These are phyloP conservation scores for Atherix ibis DNA, from an alignment of 2,888 invertebrate genomes.

Conservation along the genomic window DNA sequence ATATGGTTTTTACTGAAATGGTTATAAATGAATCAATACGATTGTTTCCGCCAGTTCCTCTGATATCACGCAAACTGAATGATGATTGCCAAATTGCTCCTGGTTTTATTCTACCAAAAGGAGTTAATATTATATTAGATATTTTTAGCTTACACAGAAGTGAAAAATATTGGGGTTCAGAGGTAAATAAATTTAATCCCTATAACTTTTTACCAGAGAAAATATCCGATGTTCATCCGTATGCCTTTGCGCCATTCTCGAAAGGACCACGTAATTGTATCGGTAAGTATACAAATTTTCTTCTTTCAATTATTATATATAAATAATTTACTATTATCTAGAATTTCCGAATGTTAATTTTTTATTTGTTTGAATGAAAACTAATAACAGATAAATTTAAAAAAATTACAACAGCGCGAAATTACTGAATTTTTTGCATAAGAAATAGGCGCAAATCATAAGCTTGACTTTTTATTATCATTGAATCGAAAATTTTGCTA, in stretches of 20 bases:
- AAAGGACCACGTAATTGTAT: slow-evolving; percentile 4
- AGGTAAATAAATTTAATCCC: slow-evolving; percentile 9
- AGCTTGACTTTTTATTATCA: too few species aligned
- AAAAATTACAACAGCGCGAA: too few species aligned
- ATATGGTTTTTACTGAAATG: neutral
- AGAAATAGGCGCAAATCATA: too few species aligned
- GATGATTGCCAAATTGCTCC: neutral
- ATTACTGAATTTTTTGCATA: too few species aligned
- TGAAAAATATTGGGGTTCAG: slow-evolving; percentile 7
- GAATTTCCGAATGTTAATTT: too few species aligned
- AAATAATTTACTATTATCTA: too few species aligned
- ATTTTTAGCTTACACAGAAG: slow-evolving; percentile 8
- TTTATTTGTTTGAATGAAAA: too few species aligned
- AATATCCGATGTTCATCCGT: slow-evolving; percentile 6
- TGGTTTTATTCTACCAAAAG: slow-evolving; percentile 1
- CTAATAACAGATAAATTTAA: too few species aligned
- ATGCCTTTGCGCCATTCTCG: slow-evolving; percentile 8
- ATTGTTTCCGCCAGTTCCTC: neutral
- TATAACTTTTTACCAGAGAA: slow-evolving; percentile 11
- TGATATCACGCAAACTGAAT: neutral
- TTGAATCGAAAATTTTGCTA: too few species aligned
- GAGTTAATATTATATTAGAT: neutral
- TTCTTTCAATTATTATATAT: neutral
- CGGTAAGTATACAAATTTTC: neutral
- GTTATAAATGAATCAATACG: slow-evolving; percentile 2